Evolutionary conservation across 2,888 invertebrate species (phyloP).

Genomic region (Cataglyphis albicans): DNA sequence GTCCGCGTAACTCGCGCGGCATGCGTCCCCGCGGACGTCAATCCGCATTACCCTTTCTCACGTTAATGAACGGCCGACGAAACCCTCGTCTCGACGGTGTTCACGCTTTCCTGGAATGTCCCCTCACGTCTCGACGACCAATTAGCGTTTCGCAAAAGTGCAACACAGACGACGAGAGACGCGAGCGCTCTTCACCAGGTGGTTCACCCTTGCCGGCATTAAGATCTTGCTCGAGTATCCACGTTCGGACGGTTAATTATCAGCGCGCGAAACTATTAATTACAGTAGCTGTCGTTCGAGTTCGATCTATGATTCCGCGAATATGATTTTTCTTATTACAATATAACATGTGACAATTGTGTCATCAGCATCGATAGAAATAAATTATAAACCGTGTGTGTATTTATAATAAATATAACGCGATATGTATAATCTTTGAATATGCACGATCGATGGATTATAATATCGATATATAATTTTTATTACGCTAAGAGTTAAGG

Average conservation of each 20-base stretch:
- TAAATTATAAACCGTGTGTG: neutral
- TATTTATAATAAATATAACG: neutral
- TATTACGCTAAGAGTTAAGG: slow-evolving; percentile 40
- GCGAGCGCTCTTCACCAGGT: slow-evolving; percentile 35
- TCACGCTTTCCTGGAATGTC: slow-evolving; percentile 26
- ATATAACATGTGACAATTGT: neutral
- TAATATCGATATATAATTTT: slow-evolving; percentile 32
- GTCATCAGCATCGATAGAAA: neutral
- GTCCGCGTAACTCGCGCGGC: slow-evolving; percentile 45
- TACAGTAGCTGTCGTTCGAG: slow-evolving; percentile 35
- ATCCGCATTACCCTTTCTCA: slow-evolving; percentile 53
- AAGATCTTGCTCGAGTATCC: slow-evolving; percentile 47
- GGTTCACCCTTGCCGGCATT: slow-evolving; percentile 40
- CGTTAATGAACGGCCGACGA: slow-evolving; percentile 54
- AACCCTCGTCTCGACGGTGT: slow-evolving; percentile 19
- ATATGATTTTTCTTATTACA: neutral
- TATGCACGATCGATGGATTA: slow-evolving; percentile 5
- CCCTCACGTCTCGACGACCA: slow-evolving; percentile 52
- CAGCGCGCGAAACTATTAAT: slow-evolving; percentile 39
- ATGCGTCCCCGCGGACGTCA: slow-evolving; percentile 51
- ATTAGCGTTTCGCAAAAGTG: slow-evolving; percentile 54
- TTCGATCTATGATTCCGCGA: neutral
- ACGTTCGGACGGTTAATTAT: slow-evolving; percentile 47
- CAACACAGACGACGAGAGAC: slow-evolving; percentile 32
- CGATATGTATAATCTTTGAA: neutral